These are phyloP conservation scores for Danio albolineatus DNA, from an alignment of 2,797 vertebrate genomes.

Conservation along the genomic window DNA sequence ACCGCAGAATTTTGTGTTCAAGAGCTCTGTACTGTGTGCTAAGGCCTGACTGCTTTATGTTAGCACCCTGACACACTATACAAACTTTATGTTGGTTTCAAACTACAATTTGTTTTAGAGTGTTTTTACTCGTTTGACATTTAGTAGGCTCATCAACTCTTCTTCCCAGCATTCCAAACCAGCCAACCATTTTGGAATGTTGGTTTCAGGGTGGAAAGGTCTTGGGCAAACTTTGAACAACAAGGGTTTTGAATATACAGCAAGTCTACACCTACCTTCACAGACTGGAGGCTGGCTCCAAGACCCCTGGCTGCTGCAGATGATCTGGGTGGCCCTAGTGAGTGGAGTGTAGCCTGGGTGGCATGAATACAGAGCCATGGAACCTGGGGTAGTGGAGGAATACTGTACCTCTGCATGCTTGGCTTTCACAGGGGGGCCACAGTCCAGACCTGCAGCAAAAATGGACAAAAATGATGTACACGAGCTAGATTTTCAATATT, in stretches of 20 bases:
- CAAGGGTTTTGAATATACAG: slow-evolving; percentile 31
- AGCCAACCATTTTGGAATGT: slow-evolving; percentile 35
- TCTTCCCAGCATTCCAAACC: slow-evolving; percentile 15
- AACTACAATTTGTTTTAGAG: slow-evolving; percentile 32
- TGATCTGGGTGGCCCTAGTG: slow-evolving; percentile 79
- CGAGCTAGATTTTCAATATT: too few relatives aligned
- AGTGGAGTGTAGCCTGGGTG: slow-evolving; percentile 83
- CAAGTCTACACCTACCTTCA: slow-evolving; percentile 77
- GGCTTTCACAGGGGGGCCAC: slow-evolving; percentile 85
- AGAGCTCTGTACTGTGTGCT: slow-evolving; percentile 31
- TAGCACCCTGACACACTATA: slow-evolving; percentile 21
- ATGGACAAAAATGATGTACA: background rate
- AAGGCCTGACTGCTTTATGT: slow-evolving; percentile 26
- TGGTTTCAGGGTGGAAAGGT: slow-evolving; percentile 11
- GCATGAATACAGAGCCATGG: slow-evolving; percentile 85
- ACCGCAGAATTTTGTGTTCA: slow-evolving; percentile 37
- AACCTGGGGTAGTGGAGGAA: slow-evolving; percentile 84
- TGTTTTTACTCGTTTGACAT: slow-evolving; percentile 29
- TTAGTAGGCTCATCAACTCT: slow-evolving; percentile 12
- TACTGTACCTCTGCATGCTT: slow-evolving; percentile 85
- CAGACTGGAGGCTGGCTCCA: slow-evolving; percentile 92
- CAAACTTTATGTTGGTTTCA: slow-evolving; percentile 24
- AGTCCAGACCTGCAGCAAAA: slow-evolving; percentile 82
- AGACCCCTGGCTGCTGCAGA: slow-evolving; percentile 85
- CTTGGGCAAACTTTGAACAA: slow-evolving; percentile 4